These are phyloP conservation scores for Eupithecia subfuscata DNA, from an alignment of 2,888 invertebrate genomes.

Conservation along the genomic window DNA sequence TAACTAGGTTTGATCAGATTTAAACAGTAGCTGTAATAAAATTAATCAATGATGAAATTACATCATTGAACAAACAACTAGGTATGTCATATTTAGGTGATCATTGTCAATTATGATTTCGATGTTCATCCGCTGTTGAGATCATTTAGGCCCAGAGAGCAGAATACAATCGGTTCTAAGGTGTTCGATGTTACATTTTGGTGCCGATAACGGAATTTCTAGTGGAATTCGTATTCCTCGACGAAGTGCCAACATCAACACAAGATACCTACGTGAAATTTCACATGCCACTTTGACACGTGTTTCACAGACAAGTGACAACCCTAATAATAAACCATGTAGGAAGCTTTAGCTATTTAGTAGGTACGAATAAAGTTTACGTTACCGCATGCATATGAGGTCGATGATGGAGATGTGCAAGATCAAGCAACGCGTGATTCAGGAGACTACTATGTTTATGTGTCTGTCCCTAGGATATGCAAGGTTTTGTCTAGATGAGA, in stretches of 20 bases:
- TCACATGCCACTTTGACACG: neutral
- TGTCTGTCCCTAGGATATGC: neutral
- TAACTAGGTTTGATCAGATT: constrained; percentile 3
- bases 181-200: neutral
- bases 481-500: neutral
- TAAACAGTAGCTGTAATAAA: neutral
- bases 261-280: neutral
- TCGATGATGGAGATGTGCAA: constrained; percentile 29
- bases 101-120: too few species aligned
- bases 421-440: constrained; percentile 4
- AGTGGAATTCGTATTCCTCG: neutral
- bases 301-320: constrained; percentile 7
- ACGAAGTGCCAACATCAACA: neutral
- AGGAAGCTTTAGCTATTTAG: neutral
- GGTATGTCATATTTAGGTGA: neutral
- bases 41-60: constrained; percentile 8
- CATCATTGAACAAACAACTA: neutral
- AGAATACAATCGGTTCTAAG: neutral
- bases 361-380: constrained; percentile 22
- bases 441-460: neutral
- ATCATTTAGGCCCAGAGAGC: too few species aligned
- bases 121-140: too few species aligned
- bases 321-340: constrained; percentile 19
- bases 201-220: neutral
- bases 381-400: constrained; percentile 22